phyloP scores from a whole-genome alignment of 35 echinoderm and acorn worm genomes.

The Apostichopus californicus region DNA sequence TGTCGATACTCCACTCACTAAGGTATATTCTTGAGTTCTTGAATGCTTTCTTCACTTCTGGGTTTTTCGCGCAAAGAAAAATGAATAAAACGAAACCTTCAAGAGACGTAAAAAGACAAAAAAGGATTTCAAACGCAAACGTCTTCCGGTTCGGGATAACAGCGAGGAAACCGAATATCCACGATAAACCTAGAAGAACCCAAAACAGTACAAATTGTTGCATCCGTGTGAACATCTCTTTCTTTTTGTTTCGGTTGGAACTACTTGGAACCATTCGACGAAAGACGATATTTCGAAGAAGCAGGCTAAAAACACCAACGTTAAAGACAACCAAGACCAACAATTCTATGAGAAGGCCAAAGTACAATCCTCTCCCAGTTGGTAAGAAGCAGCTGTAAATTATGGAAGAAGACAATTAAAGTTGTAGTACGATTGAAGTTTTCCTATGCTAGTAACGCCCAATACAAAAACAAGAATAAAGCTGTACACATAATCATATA shows the following conservation, averaged over 20 bases:
- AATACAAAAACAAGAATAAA: too few species aligned
- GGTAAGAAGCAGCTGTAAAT: slow-evolving; percentile 13
- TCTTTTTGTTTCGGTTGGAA: not conserved
- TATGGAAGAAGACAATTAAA: not conserved
- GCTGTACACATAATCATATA: too few species aligned
- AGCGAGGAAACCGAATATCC: slow-evolving; percentile 43
- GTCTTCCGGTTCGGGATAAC: slow-evolving; percentile 9
- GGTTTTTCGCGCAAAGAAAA: slow-evolving; percentile 5
- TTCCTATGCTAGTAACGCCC: too few species aligned
- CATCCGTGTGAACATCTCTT: slow-evolving; percentile 15
- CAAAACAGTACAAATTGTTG: slow-evolving; percentile 29
- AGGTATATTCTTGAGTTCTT: not conserved
- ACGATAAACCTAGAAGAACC: slow-evolving; percentile 30
- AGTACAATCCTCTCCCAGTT: not conserved
- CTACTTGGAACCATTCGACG: slow-evolving; percentile 4
- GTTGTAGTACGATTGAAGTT: too few species aligned
- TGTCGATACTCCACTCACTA: not conserved
- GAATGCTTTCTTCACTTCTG: not conserved
- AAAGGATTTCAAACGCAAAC: slow-evolving; percentile 13
- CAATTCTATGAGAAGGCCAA: slow-evolving; percentile 29
- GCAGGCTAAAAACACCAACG: not conserved
- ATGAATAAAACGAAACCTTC: slow-evolving; percentile 38
- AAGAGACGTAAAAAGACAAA: slow-evolving; percentile 21
- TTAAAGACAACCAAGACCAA: slow-evolving; percentile 16
- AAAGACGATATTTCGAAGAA: slow-evolving; percentile 1